Evolutionary conservation across 2,797 vertebrate species (phyloP).

Genomic region (Triplophysa bombifrons): DNA sequence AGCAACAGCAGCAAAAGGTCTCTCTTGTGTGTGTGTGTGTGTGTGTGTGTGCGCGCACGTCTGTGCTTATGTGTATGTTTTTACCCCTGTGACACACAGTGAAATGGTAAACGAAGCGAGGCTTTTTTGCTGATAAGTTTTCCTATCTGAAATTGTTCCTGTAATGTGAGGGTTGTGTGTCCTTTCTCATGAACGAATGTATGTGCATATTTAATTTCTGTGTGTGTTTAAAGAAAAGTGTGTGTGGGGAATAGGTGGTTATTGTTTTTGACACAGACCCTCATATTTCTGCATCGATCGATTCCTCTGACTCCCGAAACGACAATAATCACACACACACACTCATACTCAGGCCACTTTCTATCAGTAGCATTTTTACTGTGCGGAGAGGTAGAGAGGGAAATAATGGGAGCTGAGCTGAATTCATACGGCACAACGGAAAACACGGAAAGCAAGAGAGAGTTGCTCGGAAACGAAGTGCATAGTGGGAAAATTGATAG

Average conservation of each 20-base stretch:
- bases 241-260: conserved; percentile 78
- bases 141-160: conserved; percentile 28
- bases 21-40: conserved; percentile 56
- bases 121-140: conserved; percentile 31
- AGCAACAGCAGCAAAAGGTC: conserved; percentile 85
- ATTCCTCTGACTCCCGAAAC: conserved; percentile 98
- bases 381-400: conserved; percentile 49
- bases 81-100: conserved; percentile 38
- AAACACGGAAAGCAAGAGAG: conserved; percentile 32
- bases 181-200: conserved; percentile 6
- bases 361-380: conserved; percentile 56
- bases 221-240: conserved; percentile 42
- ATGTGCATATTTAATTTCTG: conserved; percentile 53
- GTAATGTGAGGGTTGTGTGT: conserved; percentile 51
- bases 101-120: conserved; percentile 18
- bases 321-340: conserved; percentile 86
- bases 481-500: conserved; percentile 49
- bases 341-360: conserved; percentile 43
- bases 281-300: conserved; percentile 97
- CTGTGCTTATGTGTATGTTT: conserved; percentile 53
- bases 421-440: conserved; percentile 43
- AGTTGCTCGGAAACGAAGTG: conserved; percentile 40
- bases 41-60: conserved; percentile 38
- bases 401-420: conserved; percentile 55
- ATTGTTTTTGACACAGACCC: conserved; percentile 96